A percentile compares a stretch with the other conserved stretches of the same genome.
These are phyloP conservation scores for Daphoenositta chrysoptera DNA, from an alignment of 2,113 vertebrate species.

Conservation along the genomic window DNA sequence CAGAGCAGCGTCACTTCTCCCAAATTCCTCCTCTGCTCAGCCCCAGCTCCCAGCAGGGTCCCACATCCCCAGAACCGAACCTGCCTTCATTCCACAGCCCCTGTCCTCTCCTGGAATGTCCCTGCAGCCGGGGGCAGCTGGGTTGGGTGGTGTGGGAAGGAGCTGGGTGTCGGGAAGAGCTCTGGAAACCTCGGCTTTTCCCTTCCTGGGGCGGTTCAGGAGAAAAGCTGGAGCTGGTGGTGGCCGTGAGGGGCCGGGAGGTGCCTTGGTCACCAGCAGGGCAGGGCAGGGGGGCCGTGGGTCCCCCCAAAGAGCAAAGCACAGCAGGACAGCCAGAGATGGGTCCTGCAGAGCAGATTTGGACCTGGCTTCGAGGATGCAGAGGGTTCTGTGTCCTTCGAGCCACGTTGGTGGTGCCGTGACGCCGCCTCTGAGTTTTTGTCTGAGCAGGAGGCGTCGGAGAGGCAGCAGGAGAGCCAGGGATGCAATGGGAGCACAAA, in stretches of 20 bases:
- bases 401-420: fast-evolving
- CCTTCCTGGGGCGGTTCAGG: background rate
- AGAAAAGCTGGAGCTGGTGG: background rate
- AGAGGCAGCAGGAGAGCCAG: background rate
- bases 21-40: too few species aligned
- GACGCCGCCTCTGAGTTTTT: fast-evolving
- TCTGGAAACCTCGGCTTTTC: too few species aligned
- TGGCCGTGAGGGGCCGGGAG: fast-evolving
- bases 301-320: background rate
- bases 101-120: too few species aligned
- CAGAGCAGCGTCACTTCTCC: too few species aligned
- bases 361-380: background rate
- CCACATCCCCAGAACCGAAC: too few species aligned
- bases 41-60: too few species aligned
- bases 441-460: background rate
- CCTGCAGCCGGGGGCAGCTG: too few species aligned
- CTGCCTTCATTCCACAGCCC: too few species aligned
- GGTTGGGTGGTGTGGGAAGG: too few species aligned
- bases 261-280: fast-evolving
- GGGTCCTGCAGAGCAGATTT: fast-evolving
- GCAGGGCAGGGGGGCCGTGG: background rate
- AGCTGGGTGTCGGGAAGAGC: too few species aligned
- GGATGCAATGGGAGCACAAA: fast-evolving
- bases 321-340: background rate
- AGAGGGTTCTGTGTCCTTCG: background rate